Conservation (phyloP, 2,888 invertebrate genomes). For the Agrilus cyanescens region DNA sequence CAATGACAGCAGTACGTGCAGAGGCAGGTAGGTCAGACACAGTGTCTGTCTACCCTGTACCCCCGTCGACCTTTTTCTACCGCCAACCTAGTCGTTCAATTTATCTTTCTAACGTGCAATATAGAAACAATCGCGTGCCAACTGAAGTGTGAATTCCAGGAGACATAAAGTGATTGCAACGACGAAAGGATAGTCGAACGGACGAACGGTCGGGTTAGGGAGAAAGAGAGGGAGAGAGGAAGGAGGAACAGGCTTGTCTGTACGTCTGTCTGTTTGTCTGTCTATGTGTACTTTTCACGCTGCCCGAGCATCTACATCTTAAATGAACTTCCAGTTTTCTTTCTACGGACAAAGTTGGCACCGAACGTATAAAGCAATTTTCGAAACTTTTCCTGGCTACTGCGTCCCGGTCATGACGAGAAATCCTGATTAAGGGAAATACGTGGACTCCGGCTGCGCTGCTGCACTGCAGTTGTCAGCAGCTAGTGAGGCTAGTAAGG, state of each 20-base stretch:
- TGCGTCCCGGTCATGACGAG: constrained; percentile 23
- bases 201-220: too few species aligned
- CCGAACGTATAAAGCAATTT: constrained; percentile 14
- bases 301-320: constrained; percentile 13
- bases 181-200: constrained; percentile 3
- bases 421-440: constrained; percentile 19
- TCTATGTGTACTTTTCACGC: constrained; percentile 14
- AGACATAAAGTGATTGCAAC: constrained; percentile 12
- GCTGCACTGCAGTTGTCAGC: too few species aligned
- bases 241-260: too few species aligned
- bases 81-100: too few species aligned
- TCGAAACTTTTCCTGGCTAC: constrained; percentile 4
- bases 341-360: constrained; percentile 2
- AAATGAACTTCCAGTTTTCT: constrained; percentile 16
- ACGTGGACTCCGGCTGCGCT: neutral
- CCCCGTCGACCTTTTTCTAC: too few species aligned
- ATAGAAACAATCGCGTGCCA: constrained; percentile 12
- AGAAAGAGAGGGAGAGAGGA: too few species aligned
- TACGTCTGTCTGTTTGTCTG: neutral
- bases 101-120: constrained; percentile 7
- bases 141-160: constrained; percentile 13
- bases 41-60: too few species aligned
- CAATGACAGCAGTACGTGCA: too few species aligned
- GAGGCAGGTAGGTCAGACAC: too few species aligned
- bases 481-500: too few species aligned